phyloP scores from a whole-genome alignment of 2,113 vertebrate genomes.

The Cephalopterus ornatus region DNA sequence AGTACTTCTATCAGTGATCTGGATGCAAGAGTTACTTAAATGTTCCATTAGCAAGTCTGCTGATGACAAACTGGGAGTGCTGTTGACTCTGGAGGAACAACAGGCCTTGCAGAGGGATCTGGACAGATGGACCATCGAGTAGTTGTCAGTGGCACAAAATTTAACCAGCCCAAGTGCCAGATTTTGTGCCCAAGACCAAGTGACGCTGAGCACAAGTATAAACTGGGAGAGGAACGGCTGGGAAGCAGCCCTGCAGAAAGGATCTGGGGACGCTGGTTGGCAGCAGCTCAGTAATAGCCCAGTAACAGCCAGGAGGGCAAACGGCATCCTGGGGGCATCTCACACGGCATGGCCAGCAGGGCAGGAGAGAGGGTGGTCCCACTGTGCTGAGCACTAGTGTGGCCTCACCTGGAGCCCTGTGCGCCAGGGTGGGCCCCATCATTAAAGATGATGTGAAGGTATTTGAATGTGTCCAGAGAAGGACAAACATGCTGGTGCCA shows the following conservation, averaged over 20 bases:
- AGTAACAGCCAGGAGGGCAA: background rate
- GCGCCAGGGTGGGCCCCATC: background rate
- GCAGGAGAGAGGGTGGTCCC: fast-evolving
- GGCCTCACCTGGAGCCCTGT: background rate
- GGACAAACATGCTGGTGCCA: background rate
- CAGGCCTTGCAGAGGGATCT: background rate
- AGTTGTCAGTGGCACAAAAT: background rate
- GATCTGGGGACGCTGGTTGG: background rate
- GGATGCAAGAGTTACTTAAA: background rate
- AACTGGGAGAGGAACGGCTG: background rate
- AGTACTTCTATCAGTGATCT: background rate
- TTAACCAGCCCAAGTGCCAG: background rate
- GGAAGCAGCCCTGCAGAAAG: background rate
- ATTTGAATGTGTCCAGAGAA: background rate
- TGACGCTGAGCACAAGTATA: fast-evolving
- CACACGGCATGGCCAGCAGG: fast-evolving
- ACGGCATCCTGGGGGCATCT: background rate
- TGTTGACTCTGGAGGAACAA: background rate
- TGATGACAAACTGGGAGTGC: background rate
- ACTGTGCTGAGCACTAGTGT: background rate
- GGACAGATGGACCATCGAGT: fast-evolving
- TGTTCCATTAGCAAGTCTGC: too few species aligned
- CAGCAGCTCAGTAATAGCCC: background rate
- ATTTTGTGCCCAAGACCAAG: background rate
- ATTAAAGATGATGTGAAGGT: fast-evolving